A percentile compares a stretch with the other conserved stretches of the same genome.
Evolutionary conservation across 2,888 invertebrate genomes (phyloP).

Genomic region (Sturmia bella): DNA sequence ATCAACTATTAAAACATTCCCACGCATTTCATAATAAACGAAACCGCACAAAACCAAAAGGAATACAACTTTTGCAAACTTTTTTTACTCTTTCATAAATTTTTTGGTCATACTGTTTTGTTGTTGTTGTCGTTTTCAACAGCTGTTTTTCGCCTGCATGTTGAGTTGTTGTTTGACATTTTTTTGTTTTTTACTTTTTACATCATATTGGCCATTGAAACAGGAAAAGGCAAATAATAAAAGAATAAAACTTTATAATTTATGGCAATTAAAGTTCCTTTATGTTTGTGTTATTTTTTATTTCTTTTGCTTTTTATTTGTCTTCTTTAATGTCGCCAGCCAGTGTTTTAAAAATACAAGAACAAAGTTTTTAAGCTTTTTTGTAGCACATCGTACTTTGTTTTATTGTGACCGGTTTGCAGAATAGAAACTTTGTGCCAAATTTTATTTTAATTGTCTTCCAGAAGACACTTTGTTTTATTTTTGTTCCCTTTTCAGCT

Average conservation of each 20-base stretch:
- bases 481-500: constrained; percentile 6
- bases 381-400: not conserved
- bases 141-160: constrained; percentile 31
- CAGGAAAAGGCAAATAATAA: constrained; percentile 10
- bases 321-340: constrained; percentile 12
- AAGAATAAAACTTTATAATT: constrained; percentile 38
- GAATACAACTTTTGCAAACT: constrained; percentile 11
- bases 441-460: constrained; percentile 44
- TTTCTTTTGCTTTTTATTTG: constrained; percentile 19
- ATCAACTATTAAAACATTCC: constrained; percentile 51
- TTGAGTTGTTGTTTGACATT: constrained; percentile 1
- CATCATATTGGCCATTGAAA: constrained; percentile 24
- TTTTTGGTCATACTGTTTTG: not conserved
- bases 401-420: not conserved
- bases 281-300: constrained; percentile 9
- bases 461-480: constrained; percentile 7
- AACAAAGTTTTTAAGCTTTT: not conserved
- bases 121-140: constrained; percentile 16
- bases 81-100: no score
- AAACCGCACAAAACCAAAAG: constrained; percentile 26
- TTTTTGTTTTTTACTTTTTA: constrained; percentile 6
- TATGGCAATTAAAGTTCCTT: constrained; percentile 68
- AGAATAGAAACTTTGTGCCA: constrained; percentile 5
- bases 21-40: constrained; percentile 69
- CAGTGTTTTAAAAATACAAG: not conserved